Evolutionary conservation across 2,113 vertebrate species (phyloP).

Genomic region (Bostrychus sinensis): DNA sequence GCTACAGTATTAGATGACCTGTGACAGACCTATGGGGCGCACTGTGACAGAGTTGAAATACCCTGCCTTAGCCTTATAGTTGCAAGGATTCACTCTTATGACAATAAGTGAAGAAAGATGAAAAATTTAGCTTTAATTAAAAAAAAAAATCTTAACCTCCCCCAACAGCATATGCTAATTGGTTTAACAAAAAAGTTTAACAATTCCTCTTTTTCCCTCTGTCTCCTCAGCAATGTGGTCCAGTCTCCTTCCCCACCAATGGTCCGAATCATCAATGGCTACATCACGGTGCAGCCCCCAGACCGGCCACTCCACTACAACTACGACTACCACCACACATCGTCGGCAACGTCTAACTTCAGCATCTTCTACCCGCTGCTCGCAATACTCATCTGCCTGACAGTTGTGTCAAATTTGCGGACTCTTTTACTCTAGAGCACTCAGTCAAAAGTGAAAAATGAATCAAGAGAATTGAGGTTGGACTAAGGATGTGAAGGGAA

Average conservation of each 20-base stretch:
- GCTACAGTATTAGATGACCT: too few relatives aligned
- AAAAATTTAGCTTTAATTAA: too few relatives aligned
- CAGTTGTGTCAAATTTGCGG: slow-evolving; percentile 50
- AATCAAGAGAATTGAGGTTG: neutral
- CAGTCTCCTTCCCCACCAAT: slow-evolving; percentile 76
- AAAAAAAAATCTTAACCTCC: too few relatives aligned
- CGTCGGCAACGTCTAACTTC: slow-evolving; percentile 40
- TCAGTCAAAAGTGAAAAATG: neutral
- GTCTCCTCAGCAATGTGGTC: slow-evolving; percentile 73
- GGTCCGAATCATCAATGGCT: slow-evolving; percentile 83
- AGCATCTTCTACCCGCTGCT: slow-evolving; percentile 17
- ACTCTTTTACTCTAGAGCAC: slow-evolving; percentile 42
- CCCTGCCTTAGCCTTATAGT: too few relatives aligned
- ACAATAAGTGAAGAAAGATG: too few relatives aligned
- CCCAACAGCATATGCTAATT: too few relatives aligned
- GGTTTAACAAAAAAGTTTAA: neutral
- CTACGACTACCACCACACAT: slow-evolving; percentile 47
- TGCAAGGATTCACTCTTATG: too few relatives aligned
- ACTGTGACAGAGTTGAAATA: too few relatives aligned
- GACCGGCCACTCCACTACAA: slow-evolving; percentile 36
- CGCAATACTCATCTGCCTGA: slow-evolving; percentile 51
- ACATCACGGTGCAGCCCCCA: slow-evolving; percentile 77
- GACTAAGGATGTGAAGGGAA: slow-evolving; percentile 28
- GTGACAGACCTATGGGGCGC: too few relatives aligned
- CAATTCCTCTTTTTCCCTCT: neutral